Conservation (phyloP, 2,113 vertebrate species). For the Chaenogobius annularis region DNA sequence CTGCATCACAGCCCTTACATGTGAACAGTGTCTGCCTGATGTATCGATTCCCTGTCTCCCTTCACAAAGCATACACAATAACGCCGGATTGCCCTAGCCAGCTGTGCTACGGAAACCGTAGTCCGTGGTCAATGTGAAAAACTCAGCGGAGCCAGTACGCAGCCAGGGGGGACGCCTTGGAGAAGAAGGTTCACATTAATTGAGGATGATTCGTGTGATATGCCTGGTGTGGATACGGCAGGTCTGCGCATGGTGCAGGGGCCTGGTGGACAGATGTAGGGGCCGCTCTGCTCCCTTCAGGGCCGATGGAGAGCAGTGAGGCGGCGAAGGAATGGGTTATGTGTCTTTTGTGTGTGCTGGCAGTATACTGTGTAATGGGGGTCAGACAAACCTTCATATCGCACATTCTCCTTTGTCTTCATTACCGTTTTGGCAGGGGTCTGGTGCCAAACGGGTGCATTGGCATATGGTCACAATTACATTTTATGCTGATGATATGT, state of each 20-base stretch:
- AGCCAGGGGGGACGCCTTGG: constrained; percentile 62
- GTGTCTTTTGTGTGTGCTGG: constrained; percentile 41
- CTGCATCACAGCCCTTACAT: constrained; percentile 53
- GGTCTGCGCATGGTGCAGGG: constrained; percentile 55
- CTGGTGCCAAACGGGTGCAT: constrained; percentile 60
- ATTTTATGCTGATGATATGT: neutral
- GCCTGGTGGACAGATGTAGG: constrained; percentile 79
- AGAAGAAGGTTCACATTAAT: constrained; percentile 71
- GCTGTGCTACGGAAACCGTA: constrained; percentile 59
- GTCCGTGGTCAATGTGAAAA: constrained; percentile 57
- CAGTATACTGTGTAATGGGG: constrained; percentile 16
- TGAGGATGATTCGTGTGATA: constrained; percentile 75
- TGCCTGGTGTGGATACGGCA: constrained; percentile 58
- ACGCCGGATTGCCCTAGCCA: constrained; percentile 44
- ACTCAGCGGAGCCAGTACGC: constrained; percentile 55
- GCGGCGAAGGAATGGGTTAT: constrained; percentile 70
- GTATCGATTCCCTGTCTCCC: constrained; percentile 68
- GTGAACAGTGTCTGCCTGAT: constrained; percentile 56
- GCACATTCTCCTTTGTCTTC: constrained; percentile 70
- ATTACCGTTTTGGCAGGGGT: constrained; percentile 67
- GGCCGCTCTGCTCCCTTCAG: constrained; percentile 65
- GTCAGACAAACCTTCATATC: constrained; percentile 59
- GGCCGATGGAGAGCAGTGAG: constrained; percentile 65
- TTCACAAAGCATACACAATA: constrained; percentile 60
- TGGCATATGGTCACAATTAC: constrained; percentile 73